Conservation (phyloP, 2,888 invertebrate species). For the Anarsia innoxiella region DNA sequence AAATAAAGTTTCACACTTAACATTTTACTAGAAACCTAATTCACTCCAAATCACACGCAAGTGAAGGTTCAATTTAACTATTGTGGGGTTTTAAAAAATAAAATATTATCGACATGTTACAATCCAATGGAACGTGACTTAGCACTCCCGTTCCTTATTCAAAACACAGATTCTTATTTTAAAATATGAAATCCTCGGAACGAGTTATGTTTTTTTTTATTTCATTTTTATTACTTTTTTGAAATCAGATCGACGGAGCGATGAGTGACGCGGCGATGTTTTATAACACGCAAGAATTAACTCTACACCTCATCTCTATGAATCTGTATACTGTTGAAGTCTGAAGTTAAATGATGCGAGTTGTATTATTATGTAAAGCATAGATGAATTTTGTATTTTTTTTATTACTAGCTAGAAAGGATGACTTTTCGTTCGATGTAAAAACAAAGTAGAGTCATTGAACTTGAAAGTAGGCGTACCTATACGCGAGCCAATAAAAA, state of each 20-base stretch:
- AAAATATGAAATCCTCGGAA: conserved; percentile 48
- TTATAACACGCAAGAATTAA: too few species aligned
- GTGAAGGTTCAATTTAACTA: too few species aligned
- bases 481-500: conserved; percentile 1
- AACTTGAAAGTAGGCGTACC: neutral
- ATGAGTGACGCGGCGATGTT: conserved; percentile 14
- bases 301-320: too few species aligned
- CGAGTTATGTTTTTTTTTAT: conserved; percentile 11
- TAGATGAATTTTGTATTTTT: conserved; percentile 7
- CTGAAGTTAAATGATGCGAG: too few species aligned
- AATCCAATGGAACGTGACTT: conserved; percentile 58
- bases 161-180: conserved; percentile 57
- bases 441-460: conserved; percentile 1
- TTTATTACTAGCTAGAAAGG: conserved; percentile 7
- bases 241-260: conserved; percentile 13
- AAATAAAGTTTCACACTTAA: too few species aligned
- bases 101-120: too few species aligned
- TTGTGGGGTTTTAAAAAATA: too few species aligned
- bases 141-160: conserved; percentile 53
- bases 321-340: too few species aligned
- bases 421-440: conserved; percentile 1
- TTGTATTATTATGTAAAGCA: conserved; percentile 7
- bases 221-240: conserved; percentile 9
- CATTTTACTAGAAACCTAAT: too few species aligned
- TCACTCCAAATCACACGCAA: too few species aligned